phyloP scores from a whole-genome alignment of 64 coral and sea anemone species.

The Actinia tenebrosa region DNA sequence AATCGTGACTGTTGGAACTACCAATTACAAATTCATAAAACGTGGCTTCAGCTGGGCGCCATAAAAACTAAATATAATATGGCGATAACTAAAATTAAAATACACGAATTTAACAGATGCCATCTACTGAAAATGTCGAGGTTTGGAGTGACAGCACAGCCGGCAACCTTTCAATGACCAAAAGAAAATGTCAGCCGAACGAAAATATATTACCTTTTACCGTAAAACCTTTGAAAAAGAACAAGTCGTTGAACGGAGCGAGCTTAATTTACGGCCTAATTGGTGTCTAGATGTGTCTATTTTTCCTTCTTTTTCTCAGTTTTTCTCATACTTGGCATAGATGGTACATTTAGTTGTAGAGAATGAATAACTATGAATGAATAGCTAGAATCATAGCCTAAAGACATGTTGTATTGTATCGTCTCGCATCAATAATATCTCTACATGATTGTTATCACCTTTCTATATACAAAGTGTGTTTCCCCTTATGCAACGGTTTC shows the following conservation, averaged over 20 bases:
- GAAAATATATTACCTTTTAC: not conserved
- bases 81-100: constrained; percentile 2
- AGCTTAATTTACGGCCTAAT: not conserved
- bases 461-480: not conserved
- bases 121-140: not conserved
- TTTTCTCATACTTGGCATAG: not conserved
- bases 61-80: not conserved
- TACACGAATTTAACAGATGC: constrained; percentile 8
- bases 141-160: not conserved
- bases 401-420: not conserved
- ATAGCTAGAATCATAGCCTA: not conserved
- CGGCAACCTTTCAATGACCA: not conserved
- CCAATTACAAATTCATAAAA: constrained; percentile 1
- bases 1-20: not conserved
- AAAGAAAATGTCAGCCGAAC: not conserved
- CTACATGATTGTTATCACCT: not conserved
- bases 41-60: constrained; percentile 7
- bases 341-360: not conserved
- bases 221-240: not conserved
- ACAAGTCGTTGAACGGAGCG: not conserved
- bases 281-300: too few species aligned
- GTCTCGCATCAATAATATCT: not conserved
- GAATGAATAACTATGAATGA: not conserved
- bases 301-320: too few species aligned
- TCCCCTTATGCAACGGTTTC: not conserved